Evolutionary conservation across 1,140 invertebrate genomes (phyloP).

Genomic region (Babylonia areolata): DNA sequence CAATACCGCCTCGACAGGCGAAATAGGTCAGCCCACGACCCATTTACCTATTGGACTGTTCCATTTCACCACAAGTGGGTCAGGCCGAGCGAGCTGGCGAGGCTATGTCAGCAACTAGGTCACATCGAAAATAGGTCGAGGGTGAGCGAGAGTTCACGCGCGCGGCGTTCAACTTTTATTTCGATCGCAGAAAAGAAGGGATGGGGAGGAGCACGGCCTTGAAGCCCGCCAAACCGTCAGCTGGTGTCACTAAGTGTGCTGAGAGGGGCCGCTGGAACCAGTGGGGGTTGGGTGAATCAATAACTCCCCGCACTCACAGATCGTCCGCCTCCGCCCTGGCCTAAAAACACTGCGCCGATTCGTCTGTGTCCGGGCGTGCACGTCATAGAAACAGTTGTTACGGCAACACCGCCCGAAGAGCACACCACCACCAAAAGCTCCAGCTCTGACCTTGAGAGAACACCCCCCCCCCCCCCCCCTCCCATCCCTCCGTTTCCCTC

Average conservation of each 20-base stretch:
- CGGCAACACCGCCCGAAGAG: neutral
- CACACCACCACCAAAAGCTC: too few relatives aligned
- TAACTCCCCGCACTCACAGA: neutral
- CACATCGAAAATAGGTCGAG: constrained; percentile 11
- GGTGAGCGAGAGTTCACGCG: constrained; percentile 11
- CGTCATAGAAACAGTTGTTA: neutral
- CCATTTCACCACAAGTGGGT: constrained; percentile 22
- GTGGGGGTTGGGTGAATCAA: neutral
- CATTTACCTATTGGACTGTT: constrained; percentile 32
- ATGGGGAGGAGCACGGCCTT: neutral
- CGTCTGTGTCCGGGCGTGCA: neutral
- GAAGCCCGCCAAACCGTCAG: neutral
- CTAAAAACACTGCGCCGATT: neutral
- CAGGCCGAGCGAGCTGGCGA: neutral
- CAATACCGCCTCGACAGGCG: neutral
- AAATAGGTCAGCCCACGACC: constrained; percentile 34
- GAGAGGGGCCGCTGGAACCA: neutral
- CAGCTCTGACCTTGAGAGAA: neutral
- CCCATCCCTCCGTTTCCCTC: neutral
- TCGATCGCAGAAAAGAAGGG: too few relatives aligned
- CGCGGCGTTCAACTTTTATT: neutral
- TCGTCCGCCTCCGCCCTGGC: neutral
- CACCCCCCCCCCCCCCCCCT: neutral
- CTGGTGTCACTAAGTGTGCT: neutral
- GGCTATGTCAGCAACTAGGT: constrained; percentile 20